Conservation (phyloP, 2,113 vertebrate species). For the Lagenorhynchus albirostris region DNA sequence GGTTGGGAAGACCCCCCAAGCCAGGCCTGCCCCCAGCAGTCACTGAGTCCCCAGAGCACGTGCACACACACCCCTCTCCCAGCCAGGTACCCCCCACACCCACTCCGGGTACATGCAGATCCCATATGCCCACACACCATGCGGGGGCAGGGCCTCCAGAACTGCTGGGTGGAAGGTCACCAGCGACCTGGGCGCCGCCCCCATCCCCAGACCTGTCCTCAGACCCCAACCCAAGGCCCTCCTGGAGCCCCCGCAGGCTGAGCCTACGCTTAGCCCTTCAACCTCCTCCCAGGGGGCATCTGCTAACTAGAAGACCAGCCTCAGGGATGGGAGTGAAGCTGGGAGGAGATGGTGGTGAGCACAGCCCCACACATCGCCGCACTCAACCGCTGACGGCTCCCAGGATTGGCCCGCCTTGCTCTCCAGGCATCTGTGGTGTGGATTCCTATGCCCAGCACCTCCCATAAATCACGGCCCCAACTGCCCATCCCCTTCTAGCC, state of each 20-base stretch:
- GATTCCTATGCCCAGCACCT: neutral
- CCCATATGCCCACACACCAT: rapidly evolving
- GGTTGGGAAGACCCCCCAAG: neutral
- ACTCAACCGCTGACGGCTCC: neutral
- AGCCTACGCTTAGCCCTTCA: no score
- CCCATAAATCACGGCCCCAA: neutral
- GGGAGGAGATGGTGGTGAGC: neutral
- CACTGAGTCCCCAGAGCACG: neutral
- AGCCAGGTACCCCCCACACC: neutral
- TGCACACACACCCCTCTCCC: neutral
- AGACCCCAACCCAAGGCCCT: neutral
- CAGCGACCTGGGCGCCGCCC: neutral
- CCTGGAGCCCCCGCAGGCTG: neutral
- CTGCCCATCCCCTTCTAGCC: neutral
- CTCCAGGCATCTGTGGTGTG: neutral
- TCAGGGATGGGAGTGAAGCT: neutral
- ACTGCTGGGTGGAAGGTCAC: neutral
- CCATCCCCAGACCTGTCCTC: neutral
- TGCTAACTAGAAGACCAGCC: neutral
- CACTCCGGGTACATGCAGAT: neutral
- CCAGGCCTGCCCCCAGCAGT: neutral
- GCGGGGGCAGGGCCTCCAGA: neutral
- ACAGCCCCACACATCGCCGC: neutral
- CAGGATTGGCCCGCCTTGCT: neutral
- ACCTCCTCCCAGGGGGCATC: neutral